Conservation (phyloP, 2,113 vertebrate genomes). For the Amphiprion percula region DNA sequence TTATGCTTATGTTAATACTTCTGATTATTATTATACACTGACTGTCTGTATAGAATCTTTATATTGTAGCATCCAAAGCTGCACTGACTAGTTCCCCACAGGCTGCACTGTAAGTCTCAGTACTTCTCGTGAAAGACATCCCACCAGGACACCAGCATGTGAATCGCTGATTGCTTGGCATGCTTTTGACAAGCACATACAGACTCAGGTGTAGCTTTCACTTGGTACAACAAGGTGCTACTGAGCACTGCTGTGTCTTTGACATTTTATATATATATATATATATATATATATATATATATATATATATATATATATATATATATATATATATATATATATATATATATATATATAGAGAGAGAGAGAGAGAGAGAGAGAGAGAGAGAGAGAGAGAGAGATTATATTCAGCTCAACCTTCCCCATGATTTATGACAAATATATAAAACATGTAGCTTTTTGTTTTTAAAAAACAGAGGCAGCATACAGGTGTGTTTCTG, state of each 20-base stretch:
- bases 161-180: constrained; percentile 20
- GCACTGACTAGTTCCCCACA: background rate
- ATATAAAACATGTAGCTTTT: constrained; percentile 7
- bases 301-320: too few relatives aligned
- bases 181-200: constrained; percentile 21
- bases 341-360: too few relatives aligned
- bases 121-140: background rate
- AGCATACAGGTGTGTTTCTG: background rate
- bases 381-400: background rate
- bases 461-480: background rate
- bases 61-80: background rate
- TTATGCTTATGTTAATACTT: background rate
- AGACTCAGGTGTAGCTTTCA: constrained; percentile 14
- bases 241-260: constrained; percentile 6
- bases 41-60: background rate
- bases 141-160: constrained; percentile 23
- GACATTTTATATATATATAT: background rate
- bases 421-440: background rate
- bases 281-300: too few relatives aligned
- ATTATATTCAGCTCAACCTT: constrained; percentile 19
- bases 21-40: background rate
- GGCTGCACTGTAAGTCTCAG: constrained; percentile 3
- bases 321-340: too few relatives aligned
- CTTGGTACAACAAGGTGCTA: constrained; percentile 9
- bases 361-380: too few relatives aligned